Conservation (phyloP, 2,113 vertebrate species). For the Forbesichthys papilliferus region DNA sequence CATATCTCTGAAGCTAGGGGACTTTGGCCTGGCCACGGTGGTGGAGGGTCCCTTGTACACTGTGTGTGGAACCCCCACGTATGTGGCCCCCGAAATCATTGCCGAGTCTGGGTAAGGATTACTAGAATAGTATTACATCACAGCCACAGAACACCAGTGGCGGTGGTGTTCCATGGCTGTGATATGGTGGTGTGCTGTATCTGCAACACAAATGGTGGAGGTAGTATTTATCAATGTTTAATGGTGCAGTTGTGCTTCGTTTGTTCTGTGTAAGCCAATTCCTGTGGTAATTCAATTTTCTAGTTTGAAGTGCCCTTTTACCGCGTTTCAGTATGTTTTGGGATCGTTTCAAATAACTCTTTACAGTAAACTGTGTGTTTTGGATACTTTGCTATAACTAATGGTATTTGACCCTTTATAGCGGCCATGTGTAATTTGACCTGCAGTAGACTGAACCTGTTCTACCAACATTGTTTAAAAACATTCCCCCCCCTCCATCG, state of each 20-base stretch:
- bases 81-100: slow-evolving; percentile 98
- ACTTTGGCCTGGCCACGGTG: slow-evolving; percentile 94
- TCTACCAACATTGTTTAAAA: neutral
- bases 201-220: neutral
- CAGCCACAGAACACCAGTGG: too few species aligned
- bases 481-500: neutral
- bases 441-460: neutral
- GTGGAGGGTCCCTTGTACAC: slow-evolving; percentile 94
- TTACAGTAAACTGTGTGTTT: neutral
- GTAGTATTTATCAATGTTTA: neutral
- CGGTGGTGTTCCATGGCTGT: too few species aligned
- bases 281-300: neutral
- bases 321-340: neutral
- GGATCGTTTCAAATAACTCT: neutral
- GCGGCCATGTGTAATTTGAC: too few species aligned
- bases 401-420: neutral
- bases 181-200: neutral
- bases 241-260: neutral
- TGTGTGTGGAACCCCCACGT: slow-evolving; percentile 95
- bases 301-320: neutral
- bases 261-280: neutral
- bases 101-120: slow-evolving; percentile 86
- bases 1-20: slow-evolving; percentile 94
- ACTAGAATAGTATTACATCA: too few species aligned
- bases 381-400: neutral